phyloP scores from a whole-genome alignment of 1,140 invertebrate species.

The Drosophila nigromelanica region DNA sequence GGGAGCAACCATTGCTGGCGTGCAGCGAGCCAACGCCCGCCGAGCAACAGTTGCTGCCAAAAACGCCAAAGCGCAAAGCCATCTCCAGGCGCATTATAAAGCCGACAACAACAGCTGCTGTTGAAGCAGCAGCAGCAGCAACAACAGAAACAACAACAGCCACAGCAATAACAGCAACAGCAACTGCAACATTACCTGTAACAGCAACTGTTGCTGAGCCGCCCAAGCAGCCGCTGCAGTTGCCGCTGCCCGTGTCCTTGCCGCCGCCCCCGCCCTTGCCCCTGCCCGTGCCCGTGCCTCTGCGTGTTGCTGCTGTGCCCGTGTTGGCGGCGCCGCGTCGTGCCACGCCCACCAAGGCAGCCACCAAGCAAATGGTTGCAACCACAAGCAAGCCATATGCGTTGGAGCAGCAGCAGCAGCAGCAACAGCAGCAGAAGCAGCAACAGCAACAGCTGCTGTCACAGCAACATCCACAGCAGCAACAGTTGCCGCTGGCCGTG shows the following conservation, averaged over 20 bases:
- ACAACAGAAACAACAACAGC: not conserved
- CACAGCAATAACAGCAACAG: not conserved
- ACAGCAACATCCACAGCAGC: not conserved
- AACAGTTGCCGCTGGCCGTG: slow-evolving; percentile 2
- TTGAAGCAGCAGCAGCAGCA: not conserved
- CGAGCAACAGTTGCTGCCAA: slow-evolving; percentile 43
- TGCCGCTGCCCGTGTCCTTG: not conserved
- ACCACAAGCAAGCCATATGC: not conserved
- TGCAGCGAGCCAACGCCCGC: not conserved
- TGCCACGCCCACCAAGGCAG: slow-evolving; percentile 66
- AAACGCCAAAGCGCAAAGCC: slow-evolving; percentile 75
- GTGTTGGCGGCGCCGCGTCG: slow-evolving; percentile 3
- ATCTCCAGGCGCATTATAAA: slow-evolving; percentile 74
- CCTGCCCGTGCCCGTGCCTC: not conserved
- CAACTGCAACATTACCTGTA: not conserved
- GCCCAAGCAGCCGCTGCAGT: not conserved
- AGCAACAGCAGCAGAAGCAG: slow-evolving; percentile 2
- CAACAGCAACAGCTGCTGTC: not conserved
- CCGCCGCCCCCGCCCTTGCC: not conserved
- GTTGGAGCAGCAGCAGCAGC: not conserved
- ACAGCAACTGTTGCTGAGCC: not conserved
- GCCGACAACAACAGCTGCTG: not conserved
- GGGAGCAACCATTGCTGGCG: slow-evolving; percentile 2
- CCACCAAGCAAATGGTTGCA: slow-evolving; percentile 57
- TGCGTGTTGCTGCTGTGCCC: not conserved